A percentile compares a stretch with the other conserved stretches of the same genome.
phyloP scores from a whole-genome alignment of 2,113 vertebrate genomes.

The Leuciscus idus region DNA sequence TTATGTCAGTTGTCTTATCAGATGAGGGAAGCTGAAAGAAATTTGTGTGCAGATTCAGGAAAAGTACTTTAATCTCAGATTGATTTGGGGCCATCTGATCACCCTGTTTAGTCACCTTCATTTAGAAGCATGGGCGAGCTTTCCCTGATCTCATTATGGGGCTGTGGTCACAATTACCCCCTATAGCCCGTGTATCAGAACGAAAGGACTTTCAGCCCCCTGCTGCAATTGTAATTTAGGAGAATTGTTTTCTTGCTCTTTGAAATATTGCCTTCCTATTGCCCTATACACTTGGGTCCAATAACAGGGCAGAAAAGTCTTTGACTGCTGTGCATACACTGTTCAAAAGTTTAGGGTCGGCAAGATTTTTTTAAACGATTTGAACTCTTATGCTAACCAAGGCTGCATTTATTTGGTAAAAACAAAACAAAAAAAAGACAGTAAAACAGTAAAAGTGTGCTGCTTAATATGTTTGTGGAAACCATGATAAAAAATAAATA shows the following conservation, averaged over 20 bases:
- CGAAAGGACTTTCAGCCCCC: too few relatives aligned
- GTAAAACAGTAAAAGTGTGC: background rate
- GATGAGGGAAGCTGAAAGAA: background rate
- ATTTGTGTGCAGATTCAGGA: background rate
- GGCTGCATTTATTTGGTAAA: background rate
- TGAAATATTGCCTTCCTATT: background rate
- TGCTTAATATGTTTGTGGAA: background rate
- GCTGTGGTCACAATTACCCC: conserved; percentile 1
- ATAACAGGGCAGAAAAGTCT: background rate
- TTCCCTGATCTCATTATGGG: conserved; percentile 22
- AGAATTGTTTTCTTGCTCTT: background rate
- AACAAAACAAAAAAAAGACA: background rate
- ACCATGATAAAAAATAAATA: background rate
- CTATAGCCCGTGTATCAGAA: background rate
- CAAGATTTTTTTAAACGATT: background rate
- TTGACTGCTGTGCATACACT: background rate
- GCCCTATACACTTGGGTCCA: background rate
- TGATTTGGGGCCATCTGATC: background rate
- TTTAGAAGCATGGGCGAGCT: background rate
- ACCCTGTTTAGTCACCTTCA: conserved; percentile 13
- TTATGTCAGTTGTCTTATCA: background rate
- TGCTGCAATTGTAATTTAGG: background rate
- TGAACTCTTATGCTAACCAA: background rate
- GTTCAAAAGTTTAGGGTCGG: background rate
- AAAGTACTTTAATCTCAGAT: background rate